These are phyloP conservation scores for Caiman crocodilus DNA, from an alignment of 2,797 vertebrate species.

Conservation along the genomic window DNA sequence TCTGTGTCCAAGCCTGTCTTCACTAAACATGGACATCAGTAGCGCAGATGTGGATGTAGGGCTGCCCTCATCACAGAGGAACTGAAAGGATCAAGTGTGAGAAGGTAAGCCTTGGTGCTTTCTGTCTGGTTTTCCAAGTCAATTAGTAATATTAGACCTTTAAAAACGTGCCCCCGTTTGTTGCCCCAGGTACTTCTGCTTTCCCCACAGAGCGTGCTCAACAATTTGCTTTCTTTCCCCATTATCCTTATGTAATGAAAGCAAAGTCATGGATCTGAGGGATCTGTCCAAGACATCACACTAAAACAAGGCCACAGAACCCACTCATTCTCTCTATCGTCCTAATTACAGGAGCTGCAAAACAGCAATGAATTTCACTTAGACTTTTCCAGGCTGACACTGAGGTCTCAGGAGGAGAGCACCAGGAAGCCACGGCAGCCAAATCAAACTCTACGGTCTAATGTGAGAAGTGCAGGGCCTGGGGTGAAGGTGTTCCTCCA, in stretches of 20 bases:
- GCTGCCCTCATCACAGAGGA: not conserved
- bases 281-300: not conserved
- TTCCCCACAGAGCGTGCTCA: not conserved
- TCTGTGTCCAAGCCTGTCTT: not conserved
- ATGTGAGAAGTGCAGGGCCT: not conserved
- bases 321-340: not conserved
- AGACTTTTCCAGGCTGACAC: not conserved
- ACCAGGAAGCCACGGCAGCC: not conserved
- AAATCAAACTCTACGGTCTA: not conserved
- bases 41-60: not conserved
- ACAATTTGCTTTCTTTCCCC: not conserved
- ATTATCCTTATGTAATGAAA: not conserved
- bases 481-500: not conserved
- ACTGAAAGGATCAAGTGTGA: not conserved
- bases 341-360: not conserved
- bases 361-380: not conserved
- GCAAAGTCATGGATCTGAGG: not conserved
- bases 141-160: not conserved
- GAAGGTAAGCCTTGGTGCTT: not conserved
- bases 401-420: not conserved
- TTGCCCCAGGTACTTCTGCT: not conserved
- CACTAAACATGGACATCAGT: not conserved
- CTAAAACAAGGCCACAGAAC: not conserved
- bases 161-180: not conserved
- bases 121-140: not conserved